Percentiles rank a stretch among this genome's conserved stretches.
These are phyloP conservation scores for Conus ventricosus DNA, from an alignment of 1,140 invertebrate genomes.

Conservation along the genomic window DNA sequence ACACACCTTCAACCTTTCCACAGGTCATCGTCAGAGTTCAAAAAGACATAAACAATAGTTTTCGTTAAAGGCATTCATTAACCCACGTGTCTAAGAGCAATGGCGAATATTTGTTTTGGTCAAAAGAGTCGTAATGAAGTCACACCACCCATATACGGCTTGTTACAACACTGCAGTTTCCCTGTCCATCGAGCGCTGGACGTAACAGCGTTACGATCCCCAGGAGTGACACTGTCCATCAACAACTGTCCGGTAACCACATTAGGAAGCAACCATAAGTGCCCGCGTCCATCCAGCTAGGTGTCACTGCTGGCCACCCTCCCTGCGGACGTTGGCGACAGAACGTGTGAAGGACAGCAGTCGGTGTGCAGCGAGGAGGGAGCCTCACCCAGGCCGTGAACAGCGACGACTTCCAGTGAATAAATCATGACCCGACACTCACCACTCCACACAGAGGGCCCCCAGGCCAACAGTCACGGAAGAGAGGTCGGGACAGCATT, in stretches of 20 bases:
- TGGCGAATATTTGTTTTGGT: too few species aligned
- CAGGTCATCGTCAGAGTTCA: too few species aligned
- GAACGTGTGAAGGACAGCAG: not conserved
- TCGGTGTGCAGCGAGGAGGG: not conserved
- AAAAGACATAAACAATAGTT: too few species aligned
- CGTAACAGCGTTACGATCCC: not conserved
- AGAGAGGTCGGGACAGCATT: not conserved
- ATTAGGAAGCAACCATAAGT: not conserved
- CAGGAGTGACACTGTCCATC: not conserved
- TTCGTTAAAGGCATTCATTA: too few species aligned
- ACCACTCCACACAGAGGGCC: not conserved
- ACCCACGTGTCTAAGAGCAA: too few species aligned
- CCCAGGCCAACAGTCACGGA: not conserved
- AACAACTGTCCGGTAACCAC: not conserved
- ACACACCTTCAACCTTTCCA: too few species aligned
- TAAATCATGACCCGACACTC: slow-evolving; percentile 8
- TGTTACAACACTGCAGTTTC: not conserved
- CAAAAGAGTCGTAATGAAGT: too few species aligned
- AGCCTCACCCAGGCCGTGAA: not conserved
- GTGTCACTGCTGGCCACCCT: not conserved
- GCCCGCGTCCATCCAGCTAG: not conserved
- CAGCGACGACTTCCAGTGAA: not conserved
- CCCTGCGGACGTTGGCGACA: not conserved
- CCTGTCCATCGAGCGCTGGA: not conserved
- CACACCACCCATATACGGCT: not conserved